Conservation (phyloP, 2,797 vertebrate species). For the Scleropages formosus region DNA sequence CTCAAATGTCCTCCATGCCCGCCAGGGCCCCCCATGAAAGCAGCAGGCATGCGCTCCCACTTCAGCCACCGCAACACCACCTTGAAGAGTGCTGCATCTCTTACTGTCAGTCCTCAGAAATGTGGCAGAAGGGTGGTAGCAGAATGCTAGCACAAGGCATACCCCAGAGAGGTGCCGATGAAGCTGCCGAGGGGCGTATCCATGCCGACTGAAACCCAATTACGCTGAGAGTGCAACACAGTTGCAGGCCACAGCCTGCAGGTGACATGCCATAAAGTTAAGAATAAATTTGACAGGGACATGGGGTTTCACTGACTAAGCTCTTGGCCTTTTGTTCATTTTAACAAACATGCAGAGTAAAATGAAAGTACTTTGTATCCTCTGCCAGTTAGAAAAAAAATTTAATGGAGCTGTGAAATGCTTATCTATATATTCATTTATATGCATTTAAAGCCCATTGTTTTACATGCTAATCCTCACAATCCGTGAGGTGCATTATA, state of each 20-base stretch:
- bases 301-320: neutral
- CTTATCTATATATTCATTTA: neutral
- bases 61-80: too few relatives aligned
- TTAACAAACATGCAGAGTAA: slow-evolving; percentile 4
- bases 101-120: neutral
- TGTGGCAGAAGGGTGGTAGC: neutral
- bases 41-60: too few relatives aligned
- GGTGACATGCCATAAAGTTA: slow-evolving; percentile 13
- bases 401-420: neutral
- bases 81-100: neutral
- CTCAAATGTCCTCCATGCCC: too few relatives aligned
- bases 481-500: neutral
- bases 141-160: neutral
- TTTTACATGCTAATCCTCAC: neutral
- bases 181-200: neutral
- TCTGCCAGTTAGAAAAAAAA: too few relatives aligned
- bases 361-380: too few relatives aligned
- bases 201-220: slow-evolving; percentile 2
- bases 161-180: too few relatives aligned
- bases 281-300: slow-evolving; percentile 10
- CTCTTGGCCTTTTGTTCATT: slow-evolving; percentile 7
- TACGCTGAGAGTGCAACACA: slow-evolving; percentile 4
- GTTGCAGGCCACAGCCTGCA: slow-evolving; percentile 13
- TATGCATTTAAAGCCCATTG: neutral
- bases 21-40: too few relatives aligned